phyloP scores from a whole-genome alignment of 2,797 vertebrate species.

The Myioborus melanocephalus region DNA sequence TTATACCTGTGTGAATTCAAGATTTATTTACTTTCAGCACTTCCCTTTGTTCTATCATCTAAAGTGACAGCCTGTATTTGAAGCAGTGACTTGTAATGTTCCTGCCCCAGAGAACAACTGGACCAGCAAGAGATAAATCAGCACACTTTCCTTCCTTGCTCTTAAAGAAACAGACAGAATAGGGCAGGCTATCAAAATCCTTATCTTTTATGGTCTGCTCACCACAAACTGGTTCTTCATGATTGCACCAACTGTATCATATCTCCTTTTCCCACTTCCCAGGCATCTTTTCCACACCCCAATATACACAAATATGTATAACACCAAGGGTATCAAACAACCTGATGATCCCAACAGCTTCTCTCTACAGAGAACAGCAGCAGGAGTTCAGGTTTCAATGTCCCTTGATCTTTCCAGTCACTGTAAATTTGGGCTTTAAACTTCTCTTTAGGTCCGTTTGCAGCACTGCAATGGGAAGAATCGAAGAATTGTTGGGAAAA shows the following conservation, averaged over 20 bases:
- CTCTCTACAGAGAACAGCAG: background rate
- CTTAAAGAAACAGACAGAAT: background rate
- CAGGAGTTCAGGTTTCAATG: background rate
- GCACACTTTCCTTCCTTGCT: background rate
- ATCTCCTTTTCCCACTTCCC: background rate
- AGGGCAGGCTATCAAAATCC: background rate
- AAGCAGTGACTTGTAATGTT: conserved; percentile 4
- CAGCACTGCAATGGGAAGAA: background rate
- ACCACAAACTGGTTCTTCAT: background rate
- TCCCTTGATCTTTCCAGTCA: background rate
- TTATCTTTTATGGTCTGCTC: background rate
- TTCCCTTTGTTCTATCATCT: conserved; percentile 35
- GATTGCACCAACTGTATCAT: background rate
- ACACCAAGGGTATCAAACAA: background rate
- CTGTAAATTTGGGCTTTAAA: background rate
- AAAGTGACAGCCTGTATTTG: conserved; percentile 29
- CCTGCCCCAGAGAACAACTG: background rate
- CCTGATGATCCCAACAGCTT: background rate
- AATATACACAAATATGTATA: background rate
- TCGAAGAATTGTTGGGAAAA: background rate
- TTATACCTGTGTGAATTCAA: conserved; percentile 50
- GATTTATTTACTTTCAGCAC: conserved; percentile 56
- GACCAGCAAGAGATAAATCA: conserved; percentile 2
- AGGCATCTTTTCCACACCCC: background rate
- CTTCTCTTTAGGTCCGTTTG: background rate